phyloP scores from a whole-genome alignment of 2,797 vertebrate species.

The Tinamus major region DNA sequence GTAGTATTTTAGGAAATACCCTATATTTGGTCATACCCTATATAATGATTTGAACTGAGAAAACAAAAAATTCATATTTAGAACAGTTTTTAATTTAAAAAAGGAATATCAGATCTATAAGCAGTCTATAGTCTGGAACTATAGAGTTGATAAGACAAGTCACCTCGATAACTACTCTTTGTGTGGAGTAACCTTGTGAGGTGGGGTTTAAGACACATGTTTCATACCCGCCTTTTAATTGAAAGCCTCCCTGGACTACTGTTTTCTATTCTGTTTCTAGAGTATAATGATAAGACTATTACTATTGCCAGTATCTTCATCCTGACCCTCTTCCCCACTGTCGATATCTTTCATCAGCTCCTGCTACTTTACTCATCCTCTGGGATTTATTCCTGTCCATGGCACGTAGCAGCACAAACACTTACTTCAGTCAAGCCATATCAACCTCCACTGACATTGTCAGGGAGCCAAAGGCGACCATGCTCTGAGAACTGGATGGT shows the following conservation, averaged over 20 bases:
- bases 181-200: too few relatives aligned
- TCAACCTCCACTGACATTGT: not conserved
- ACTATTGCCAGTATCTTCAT: not conserved
- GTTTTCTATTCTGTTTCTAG: not conserved
- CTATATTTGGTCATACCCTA: not conserved
- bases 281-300: not conserved
- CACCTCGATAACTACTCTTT: not conserved
- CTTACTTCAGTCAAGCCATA: not conserved
- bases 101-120: not conserved
- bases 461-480: not conserved
- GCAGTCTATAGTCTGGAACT: not conserved
- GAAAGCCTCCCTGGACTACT: not conserved
- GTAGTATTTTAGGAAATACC: not conserved
- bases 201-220: too few relatives aligned
- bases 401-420: not conserved
- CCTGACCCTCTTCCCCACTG: accelerated
- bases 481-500: not conserved
- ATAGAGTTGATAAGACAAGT: not conserved
- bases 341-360: not conserved
- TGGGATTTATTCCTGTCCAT: not conserved
- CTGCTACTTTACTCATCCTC: not conserved
- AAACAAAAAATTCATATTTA: not conserved
- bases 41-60: not conserved
- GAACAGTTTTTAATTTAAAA: not conserved
- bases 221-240: not conserved